A percentile compares a stretch with the other conserved stretches of the same genome.
These are phyloP conservation scores for Isotomurus palustris DNA, from an alignment of 2,888 invertebrate species.

Conservation along the genomic window DNA sequence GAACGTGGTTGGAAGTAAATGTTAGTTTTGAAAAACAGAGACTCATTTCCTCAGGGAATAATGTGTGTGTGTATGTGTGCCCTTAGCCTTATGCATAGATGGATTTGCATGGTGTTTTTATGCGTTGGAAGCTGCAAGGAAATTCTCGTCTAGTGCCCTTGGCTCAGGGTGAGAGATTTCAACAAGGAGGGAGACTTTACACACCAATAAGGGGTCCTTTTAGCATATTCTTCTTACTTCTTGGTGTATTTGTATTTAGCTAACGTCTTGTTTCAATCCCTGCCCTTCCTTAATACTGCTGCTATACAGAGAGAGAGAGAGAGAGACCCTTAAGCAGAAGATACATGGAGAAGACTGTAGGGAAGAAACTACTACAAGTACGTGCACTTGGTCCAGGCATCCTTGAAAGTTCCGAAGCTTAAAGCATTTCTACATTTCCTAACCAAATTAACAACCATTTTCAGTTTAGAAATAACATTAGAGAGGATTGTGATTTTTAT, in stretches of 20 bases:
- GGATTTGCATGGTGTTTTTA: too few species aligned
- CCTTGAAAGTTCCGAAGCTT: not conserved
- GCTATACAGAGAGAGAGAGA: not conserved
- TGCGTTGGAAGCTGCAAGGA: too few species aligned
- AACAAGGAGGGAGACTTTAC: too few species aligned
- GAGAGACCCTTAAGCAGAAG: not conserved
- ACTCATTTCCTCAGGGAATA: too few species aligned
- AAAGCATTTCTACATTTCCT: not conserved
- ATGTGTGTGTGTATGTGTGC: too few species aligned
- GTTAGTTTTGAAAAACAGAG: too few species aligned
- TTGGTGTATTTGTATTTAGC: not conserved
- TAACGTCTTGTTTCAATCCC: not conserved
- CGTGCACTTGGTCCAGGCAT: too few species aligned
- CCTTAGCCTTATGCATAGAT: too few species aligned
- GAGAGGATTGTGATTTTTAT: not conserved
- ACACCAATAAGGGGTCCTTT: not conserved
- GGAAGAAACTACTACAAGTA: too few species aligned
- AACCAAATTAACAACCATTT: constrained; percentile 7
- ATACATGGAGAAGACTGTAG: not conserved
- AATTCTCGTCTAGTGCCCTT: too few species aligned
- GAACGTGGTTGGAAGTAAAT: too few species aligned
- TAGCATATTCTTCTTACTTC: not conserved
- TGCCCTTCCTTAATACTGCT: not conserved
- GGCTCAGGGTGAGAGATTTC: too few species aligned
- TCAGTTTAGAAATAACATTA: not conserved